Percentiles rank a stretch among this genome's conserved stretches.
Conservation (phyloP, 64 coral and sea anemone species). For the Acropora yongei region DNA sequence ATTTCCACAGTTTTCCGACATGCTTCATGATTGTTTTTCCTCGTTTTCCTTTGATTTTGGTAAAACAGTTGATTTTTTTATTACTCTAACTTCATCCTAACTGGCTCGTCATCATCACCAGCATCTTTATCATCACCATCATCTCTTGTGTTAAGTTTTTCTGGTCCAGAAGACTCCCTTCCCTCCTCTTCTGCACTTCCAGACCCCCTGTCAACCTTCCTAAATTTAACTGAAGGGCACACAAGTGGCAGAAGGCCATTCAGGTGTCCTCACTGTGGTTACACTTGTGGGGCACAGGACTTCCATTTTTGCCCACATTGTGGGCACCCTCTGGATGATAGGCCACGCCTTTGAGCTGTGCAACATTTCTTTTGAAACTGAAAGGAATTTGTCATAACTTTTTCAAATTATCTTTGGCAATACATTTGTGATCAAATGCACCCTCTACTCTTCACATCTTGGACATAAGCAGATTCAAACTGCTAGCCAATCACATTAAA, state of each 20-base stretch:
- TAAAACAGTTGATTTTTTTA: background rate
- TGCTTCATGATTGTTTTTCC: constrained; percentile 9
- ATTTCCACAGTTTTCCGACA: background rate
- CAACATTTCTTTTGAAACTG: background rate
- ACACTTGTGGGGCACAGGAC: background rate
- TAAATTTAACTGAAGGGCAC: background rate
- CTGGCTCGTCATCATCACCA: background rate
- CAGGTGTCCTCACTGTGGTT: background rate
- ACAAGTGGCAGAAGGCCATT: background rate
- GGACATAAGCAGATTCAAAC: background rate
- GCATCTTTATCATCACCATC: background rate
- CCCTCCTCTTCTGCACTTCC: background rate
- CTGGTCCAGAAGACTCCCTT: background rate
- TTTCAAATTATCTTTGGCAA: background rate
- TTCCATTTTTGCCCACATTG: constrained; percentile 7
- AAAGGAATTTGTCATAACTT: background rate
- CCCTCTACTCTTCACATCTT: background rate
- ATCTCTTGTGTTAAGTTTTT: background rate
- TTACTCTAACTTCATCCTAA: background rate
- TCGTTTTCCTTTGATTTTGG: constrained; percentile 3
- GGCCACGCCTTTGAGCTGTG: background rate
- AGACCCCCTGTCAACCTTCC: background rate
- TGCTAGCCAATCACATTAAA: background rate
- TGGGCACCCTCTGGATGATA: constrained; percentile 3
- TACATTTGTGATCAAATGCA: background rate